Evolutionary conservation across 2,797 vertebrate species (phyloP), one percentile per base, ranked within the genome.

Genomic region (Oryzias sinensis): DNA sequence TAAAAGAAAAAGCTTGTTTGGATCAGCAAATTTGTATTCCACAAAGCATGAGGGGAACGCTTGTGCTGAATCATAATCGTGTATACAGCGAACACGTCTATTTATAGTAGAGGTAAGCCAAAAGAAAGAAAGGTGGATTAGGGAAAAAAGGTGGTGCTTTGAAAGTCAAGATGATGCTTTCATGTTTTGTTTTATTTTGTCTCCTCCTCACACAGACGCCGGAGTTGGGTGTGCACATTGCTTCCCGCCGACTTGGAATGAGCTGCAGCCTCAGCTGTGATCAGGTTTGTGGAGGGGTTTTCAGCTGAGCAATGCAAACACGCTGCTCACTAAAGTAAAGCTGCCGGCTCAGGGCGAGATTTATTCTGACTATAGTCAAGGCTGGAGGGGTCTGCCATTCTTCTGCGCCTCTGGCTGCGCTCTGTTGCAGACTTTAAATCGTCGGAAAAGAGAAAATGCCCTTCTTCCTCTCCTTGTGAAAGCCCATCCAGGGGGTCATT

Each of bases 231-330:
- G 72, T 74, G 68, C 62, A 69, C 74, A 62, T 50, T 18, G 53
- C 72, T 81, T 78, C 75, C 62, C 25, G 16, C 43, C 76, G 65
- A 79, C 68, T 80, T 63, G 73, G 82, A 80, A 83, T 68, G 72
- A 80, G 62, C 18, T 44, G 55, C 48, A 22, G 56, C 53, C 33
- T 59, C 53, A 2, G 53, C 57, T 63, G 57, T 72, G 62, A 61
- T 70, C 58, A 42, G 47, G 45, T 79, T 64, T 65, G 68, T 20
- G 25, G 65, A 67, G 59, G 54, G 56, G 49, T 74, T 74, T 70
- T 27, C 46, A 73, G 76, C 85, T 76, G 80, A 87, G 70, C 72
- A 78, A 67, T 51, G 52, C 71, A 77, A 72, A 82, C 72, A 44
- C 70, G 79, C 77, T 74, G 69, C 65, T 70, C 42, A 59, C 58